These are phyloP conservation scores for Ariolimax columbianus DNA, from an alignment of 2,888 invertebrate species.

Conservation along the genomic window DNA sequence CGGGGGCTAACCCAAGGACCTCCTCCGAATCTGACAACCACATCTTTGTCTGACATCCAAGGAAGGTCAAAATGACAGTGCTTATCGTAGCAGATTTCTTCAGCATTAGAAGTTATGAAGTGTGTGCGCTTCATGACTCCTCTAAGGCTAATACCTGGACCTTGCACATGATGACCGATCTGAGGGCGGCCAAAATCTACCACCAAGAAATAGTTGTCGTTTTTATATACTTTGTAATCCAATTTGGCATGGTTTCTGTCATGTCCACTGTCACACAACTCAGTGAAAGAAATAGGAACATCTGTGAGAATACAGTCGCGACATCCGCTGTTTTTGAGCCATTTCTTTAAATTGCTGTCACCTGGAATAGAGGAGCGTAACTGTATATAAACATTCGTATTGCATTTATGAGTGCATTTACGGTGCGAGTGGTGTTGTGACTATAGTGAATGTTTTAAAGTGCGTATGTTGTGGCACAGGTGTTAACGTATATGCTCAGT, in stretches of 20 bases:
- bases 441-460: no score
- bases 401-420: no score
- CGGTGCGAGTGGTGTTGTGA: no score
- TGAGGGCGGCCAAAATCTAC: conserved; percentile 13
- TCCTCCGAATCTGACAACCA: background rate
- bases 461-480: no score
- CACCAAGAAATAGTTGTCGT: background rate
- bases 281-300: background rate
- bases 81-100: background rate
- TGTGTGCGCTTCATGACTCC: background rate
- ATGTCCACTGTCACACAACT: background rate
- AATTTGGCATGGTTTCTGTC: background rate
- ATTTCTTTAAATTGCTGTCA: conserved; percentile 1
- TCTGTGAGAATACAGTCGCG: background rate
- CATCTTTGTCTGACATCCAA: conserved; percentile 3
- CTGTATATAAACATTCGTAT: background rate
- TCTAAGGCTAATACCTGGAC: background rate
- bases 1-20: background rate
- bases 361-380: background rate
- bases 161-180: no score
- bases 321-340: background rate
- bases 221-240: background rate
- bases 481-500: no score
- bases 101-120: background rate
- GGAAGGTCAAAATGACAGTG: conserved; percentile 1